Evolutionary conservation across 2,888 invertebrate genomes (phyloP).

Genomic region (Chaitophorus viminalis): DNA sequence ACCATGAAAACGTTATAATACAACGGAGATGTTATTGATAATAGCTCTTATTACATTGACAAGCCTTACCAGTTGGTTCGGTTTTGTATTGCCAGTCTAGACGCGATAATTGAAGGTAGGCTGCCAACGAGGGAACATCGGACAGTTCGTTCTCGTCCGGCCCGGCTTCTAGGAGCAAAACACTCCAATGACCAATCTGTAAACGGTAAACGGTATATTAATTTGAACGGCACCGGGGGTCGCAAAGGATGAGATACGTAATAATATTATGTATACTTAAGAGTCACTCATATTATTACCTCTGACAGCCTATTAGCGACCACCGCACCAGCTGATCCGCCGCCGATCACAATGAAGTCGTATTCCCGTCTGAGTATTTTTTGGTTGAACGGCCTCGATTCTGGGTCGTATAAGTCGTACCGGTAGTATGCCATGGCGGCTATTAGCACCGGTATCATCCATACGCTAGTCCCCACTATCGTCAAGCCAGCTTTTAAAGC

Average conservation of each 20-base stretch:
- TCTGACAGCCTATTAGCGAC: slow-evolving; percentile 85
- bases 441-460: slow-evolving; percentile 84
- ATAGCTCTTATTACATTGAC: too few relatives aligned
- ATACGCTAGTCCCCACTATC: slow-evolving; percentile 71
- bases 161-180: slow-evolving; percentile 84
- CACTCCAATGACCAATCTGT: slow-evolving; percentile 76
- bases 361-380: slow-evolving; percentile 78
- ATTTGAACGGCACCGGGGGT: neutral
- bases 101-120: slow-evolving; percentile 85
- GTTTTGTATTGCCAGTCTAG: slow-evolving; percentile 92
- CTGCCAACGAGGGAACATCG: slow-evolving; percentile 87
- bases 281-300: slow-evolving; percentile 64
- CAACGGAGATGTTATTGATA: too few relatives aligned
- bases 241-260: neutral
- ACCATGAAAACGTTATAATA: too few relatives aligned
- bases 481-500: slow-evolving; percentile 66
- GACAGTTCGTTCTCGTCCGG: slow-evolving; percentile 89
- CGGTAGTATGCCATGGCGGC: slow-evolving; percentile 84
- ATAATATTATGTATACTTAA: too few relatives aligned
- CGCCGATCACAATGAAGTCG: slow-evolving; percentile 86
- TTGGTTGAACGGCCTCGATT: slow-evolving; percentile 78
- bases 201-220: neutral
- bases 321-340: slow-evolving; percentile 90
- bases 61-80: slow-evolving; percentile 76
- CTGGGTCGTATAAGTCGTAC: slow-evolving; percentile 84